phyloP scores from a whole-genome alignment of 1,140 invertebrate species.

The Polypedilum pembai region DNA sequence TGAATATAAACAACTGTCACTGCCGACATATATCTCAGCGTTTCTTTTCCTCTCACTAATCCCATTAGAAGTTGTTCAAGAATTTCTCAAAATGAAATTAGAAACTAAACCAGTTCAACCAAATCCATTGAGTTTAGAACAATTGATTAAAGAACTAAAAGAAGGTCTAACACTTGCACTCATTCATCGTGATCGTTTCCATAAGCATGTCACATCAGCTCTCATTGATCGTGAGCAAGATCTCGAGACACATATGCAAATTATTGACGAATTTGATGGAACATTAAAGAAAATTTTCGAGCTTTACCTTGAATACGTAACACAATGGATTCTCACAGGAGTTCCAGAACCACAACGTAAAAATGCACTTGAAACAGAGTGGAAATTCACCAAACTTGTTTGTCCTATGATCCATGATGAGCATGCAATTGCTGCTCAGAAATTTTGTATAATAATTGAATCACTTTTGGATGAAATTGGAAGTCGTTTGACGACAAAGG shows the following conservation, averaged over 20 bases:
- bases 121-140: slow-evolving; percentile 71
- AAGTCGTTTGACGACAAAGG: slow-evolving; percentile 44
- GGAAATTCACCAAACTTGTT: slow-evolving; percentile 64
- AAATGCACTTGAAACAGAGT: slow-evolving; percentile 71
- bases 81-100: slow-evolving; percentile 73
- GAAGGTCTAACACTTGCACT: slow-evolving; percentile 75
- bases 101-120: slow-evolving; percentile 77
- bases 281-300: slow-evolving; percentile 67
- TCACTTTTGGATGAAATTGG: slow-evolving; percentile 48
- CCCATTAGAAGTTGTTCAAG: slow-evolving; percentile 79
- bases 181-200: slow-evolving; percentile 64
- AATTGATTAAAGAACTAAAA: slow-evolving; percentile 79
- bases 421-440: slow-evolving; percentile 55
- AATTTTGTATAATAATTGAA: slow-evolving; percentile 55
- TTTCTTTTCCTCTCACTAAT: slow-evolving; percentile 79
- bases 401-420: slow-evolving; percentile 62
- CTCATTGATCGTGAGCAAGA: slow-evolving; percentile 49
- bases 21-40: slow-evolving; percentile 73
- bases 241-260: slow-evolving; percentile 47
- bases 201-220: slow-evolving; percentile 60
- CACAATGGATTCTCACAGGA: slow-evolving; percentile 61
- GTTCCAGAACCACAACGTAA: slow-evolving; percentile 64
- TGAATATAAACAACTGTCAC: slow-evolving; percentile 62
- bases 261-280: slow-evolving; percentile 65
- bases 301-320: slow-evolving; percentile 66